These are phyloP conservation scores for Scomberomorus guttatus DNA, from an alignment of 2,797 vertebrate genomes.

Conservation along the genomic window DNA sequence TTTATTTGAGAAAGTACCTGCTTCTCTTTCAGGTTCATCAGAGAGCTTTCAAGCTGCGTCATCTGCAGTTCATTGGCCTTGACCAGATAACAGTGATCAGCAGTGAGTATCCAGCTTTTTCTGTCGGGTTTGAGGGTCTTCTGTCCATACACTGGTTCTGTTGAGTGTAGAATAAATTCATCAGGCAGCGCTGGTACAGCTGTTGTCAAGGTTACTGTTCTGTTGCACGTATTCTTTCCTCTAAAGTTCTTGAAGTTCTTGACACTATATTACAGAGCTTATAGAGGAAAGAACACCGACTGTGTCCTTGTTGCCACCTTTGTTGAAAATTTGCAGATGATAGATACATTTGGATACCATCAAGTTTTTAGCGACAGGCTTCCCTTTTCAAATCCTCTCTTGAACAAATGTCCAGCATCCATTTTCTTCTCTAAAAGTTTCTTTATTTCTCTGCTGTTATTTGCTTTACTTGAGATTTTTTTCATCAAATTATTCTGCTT, in stretches of 20 bases:
- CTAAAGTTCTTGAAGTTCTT: neutral
- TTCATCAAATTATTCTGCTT: neutral
- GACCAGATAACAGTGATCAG: constrained; percentile 18
- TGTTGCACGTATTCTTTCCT: neutral
- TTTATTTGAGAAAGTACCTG: neutral
- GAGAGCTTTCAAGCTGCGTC: constrained; percentile 8
- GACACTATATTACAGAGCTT: neutral
- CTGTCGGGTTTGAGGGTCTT: constrained; percentile 2
- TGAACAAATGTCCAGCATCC: neutral
- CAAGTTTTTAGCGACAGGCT: neutral
- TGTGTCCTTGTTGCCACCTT: neutral
- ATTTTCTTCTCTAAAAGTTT: neutral
- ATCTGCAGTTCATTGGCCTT: constrained; percentile 15
- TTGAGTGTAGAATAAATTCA: constrained; percentile 3
- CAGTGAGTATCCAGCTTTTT: constrained; percentile 55
- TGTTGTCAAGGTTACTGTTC: constrained; percentile 23
- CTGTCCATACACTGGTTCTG: neutral
- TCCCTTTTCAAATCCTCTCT: neutral
- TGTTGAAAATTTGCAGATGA: neutral
- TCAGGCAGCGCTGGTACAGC: neutral
- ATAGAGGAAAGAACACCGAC: neutral
- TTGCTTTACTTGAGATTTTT: neutral
- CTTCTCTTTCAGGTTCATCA: constrained; percentile 51
- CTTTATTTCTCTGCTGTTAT: neutral
- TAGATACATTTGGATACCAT: neutral